Conservation (phyloP, 2,888 invertebrate genomes). For the Agrilus mali region DNA sequence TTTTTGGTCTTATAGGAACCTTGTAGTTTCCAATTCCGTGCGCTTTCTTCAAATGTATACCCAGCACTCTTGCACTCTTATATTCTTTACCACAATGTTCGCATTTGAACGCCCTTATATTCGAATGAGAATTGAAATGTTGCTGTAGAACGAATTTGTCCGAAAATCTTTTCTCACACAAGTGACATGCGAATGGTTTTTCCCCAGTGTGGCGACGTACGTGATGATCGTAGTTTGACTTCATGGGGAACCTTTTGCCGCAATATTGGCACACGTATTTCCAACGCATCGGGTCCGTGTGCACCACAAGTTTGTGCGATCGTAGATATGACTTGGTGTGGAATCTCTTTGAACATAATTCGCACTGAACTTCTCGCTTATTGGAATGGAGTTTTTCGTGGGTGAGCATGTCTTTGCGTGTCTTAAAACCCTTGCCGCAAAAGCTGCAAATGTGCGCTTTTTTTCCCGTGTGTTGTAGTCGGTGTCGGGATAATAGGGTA, state of each 20-base stretch:
- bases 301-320: conserved; percentile 24
- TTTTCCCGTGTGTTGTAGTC: conserved; percentile 20
- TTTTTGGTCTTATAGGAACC: conserved; percentile 26
- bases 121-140: conserved; percentile 15
- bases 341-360: conserved; percentile 22
- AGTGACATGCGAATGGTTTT: conserved; percentile 14
- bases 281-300: conserved; percentile 24
- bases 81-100: conserved; percentile 39
- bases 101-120: conserved; percentile 22
- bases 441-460: conserved; percentile 21
- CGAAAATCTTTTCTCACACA: conserved; percentile 15
- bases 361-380: conserved; percentile 21
- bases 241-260: conserved; percentile 14
- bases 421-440: conserved; percentile 32
- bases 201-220: conserved; percentile 15
- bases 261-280: conserved; percentile 15
- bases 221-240: conserved; percentile 14
- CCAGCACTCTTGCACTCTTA: conserved; percentile 32
- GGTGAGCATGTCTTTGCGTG: conserved; percentile 21
- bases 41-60: conserved; percentile 39
- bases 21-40: conserved; percentile 30
- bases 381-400: conserved; percentile 24
- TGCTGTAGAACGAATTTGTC: conserved; percentile 15
- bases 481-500: conserved; percentile 22
- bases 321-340: conserved; percentile 23